Percentiles rank a stretch among this genome's conserved stretches.
These are phyloP conservation scores for Allygus modestus DNA, from an alignment of 2,888 invertebrate species.

Conservation along the genomic window DNA sequence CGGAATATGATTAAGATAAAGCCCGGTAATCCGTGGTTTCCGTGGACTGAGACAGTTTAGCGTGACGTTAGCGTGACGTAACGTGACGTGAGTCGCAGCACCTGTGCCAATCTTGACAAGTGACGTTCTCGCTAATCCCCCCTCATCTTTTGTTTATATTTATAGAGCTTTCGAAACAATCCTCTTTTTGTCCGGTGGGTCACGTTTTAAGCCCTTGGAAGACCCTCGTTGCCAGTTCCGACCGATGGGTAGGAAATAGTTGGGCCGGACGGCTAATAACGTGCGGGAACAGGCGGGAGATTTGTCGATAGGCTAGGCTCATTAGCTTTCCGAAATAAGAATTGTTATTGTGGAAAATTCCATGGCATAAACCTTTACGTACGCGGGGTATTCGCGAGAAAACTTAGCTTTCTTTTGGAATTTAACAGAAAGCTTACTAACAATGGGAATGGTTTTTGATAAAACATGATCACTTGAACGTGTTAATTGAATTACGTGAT, in stretches of 20 bases:
- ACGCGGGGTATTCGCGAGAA: too few relatives aligned
- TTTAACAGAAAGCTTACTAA: too few relatives aligned
- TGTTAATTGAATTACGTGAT: too few relatives aligned
- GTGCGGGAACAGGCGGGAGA: neutral
- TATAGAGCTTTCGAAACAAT: neutral
- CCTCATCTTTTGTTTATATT: slow-evolving; percentile 22
- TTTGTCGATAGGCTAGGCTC: neutral
- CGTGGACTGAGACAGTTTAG: neutral
- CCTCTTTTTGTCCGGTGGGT: slow-evolving; percentile 19
- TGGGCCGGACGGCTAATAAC: too few relatives aligned
- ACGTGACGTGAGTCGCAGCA: neutral
- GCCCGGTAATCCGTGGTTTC: slow-evolving; percentile 37
- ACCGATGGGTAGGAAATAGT: neutral
- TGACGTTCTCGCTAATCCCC: neutral
- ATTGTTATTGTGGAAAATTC: neutral
- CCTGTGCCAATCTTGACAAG: neutral
- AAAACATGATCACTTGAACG: too few relatives aligned
- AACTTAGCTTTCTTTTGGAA: too few relatives aligned
- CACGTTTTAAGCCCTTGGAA: slow-evolving; percentile 11
- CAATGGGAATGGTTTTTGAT: too few relatives aligned
- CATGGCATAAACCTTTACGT: neutral
- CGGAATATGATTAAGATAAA: slow-evolving; percentile 53
- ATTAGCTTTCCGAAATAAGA: neutral
- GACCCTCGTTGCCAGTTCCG: neutral
- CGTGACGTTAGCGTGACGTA: neutral